Base-by-base conservation (phyloP, 2,113 vertebrate species). In the Nibea coibor region DNA sequence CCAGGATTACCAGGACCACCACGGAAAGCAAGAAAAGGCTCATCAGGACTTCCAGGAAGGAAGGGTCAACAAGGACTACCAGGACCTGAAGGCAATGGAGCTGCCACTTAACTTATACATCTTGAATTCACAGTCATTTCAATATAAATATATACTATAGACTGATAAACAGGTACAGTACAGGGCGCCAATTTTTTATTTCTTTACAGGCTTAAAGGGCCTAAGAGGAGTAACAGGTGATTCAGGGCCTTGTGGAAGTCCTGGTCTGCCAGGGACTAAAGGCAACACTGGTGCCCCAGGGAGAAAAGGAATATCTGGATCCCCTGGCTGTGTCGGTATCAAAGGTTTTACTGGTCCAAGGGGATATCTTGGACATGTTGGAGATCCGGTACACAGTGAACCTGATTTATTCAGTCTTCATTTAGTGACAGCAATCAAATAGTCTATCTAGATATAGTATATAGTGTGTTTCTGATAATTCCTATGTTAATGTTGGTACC, bases 301-400 rank as follows among this genome's bases (percentile, higher is more conserved):
- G 62, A 78, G 57, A 17, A 0, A 11, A 70, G 89, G 86, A 57
- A 10, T 22, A 68, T 16, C 63, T 39, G 91, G 92, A 42, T 24
- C 50, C 57, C 61, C 79, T 22, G 93, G 93, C 3, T 4, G 9
- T 6, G 61, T 50, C 47, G 92, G 92, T 66, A 11, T 62, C 28
- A 88, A 91, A 83, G 93, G 92, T 19, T 86, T 87, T 43, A 67
- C 67, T 81, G 93, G 93, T 62, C 51, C 66, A 69, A 56, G 28
- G 15, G 91, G 93, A 54, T 69, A 86, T 59, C 4, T 19, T 58
- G 91, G 93, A 28, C 42, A 31, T 39, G 0, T 0, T 75, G 93
- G 93, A 57, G 80, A 92, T 68, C 45, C 0, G 88, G 92, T 93
- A 90, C 28, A 54, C 17, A 78, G 39, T 65, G 0, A 43, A 35